Base-by-base conservation (phyloP, 2,797 vertebrate genomes). In the Sebastes kiyomatsui region DNA sequence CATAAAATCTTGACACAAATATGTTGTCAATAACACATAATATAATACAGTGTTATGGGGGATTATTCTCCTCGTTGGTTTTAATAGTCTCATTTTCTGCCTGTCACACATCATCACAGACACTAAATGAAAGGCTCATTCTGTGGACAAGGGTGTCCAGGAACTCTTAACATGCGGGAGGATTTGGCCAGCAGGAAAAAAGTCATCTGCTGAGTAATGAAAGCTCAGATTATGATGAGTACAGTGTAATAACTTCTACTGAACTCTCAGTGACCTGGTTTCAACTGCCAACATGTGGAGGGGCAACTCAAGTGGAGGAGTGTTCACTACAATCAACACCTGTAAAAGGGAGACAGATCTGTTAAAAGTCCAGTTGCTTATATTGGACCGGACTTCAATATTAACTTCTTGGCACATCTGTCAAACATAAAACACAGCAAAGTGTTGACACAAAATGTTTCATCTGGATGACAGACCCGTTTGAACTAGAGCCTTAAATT, bases 251-350 rank as follows among this genome's bases (percentile, higher is more conserved):
- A 87, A 89, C 65, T 78, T 81, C 71, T 32, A 11, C 61, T 90
- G 83, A 87, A 89, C 91, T 90, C 78, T 71, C 60, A 61, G 52
- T 80, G 85, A 86, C 83, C 77, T 83, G 20, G n/a, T 32, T 10
- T 66, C 32, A 70, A 58, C 33, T 77, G 67, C 23, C 46, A 77
- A 86, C 69, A 72, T 65, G 22, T 74, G 20, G 25, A 80, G 38
- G 20, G 16, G 33, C 18, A 69, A 20, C 16, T 67, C 18, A 23
- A 61, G 55, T 27, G 49, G 54, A 77, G 35, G 38, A 75, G 25
- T 32, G 9, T 46, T 75, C 23, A 60, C 18, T 38, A 78, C 35
- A 73, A 75, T 65, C 33, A 69, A 70, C 12, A 71, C 56, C 22
- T 66, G 25, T n/a, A 75, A 61, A 32, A 35, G 6, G 9, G 30